Percentiles rank a stretch among this genome's conserved stretches.
Conservation (phyloP, 2,888 invertebrate species). For the Euzophera pinguis region DNA sequence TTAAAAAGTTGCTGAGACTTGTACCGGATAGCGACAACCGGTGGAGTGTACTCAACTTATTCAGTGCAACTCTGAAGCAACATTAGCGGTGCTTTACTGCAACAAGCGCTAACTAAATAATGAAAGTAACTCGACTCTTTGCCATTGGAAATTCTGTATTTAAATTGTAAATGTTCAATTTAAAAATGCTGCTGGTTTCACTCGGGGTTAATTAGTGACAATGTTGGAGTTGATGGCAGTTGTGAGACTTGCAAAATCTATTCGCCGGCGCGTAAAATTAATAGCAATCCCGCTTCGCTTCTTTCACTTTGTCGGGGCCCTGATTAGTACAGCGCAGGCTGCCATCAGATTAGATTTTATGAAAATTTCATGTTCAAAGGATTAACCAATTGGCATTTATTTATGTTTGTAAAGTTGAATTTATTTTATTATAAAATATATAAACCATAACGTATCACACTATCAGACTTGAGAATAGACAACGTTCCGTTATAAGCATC, state of each 20-base stretch:
- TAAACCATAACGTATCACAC: too few relatives aligned
- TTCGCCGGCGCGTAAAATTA: slow-evolving; percentile 5
- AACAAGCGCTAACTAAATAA: slow-evolving; percentile 30
- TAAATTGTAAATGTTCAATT: slow-evolving; percentile 20
- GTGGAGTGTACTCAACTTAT: slow-evolving; percentile 49
- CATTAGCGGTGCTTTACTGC: slow-evolving; percentile 36
- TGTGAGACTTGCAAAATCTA: slow-evolving; percentile 6
- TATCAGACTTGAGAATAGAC: too few relatives aligned
- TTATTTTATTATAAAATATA: too few relatives aligned
- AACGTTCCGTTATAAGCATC: too few relatives aligned
- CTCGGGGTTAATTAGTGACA: slow-evolving; percentile 9
- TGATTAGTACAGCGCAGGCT: slow-evolving; percentile 3
- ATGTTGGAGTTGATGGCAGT: slow-evolving; percentile 5
- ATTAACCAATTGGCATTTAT: not conserved
- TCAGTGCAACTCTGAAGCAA: slow-evolving; percentile 39
- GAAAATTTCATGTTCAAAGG: not conserved
- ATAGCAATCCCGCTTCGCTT: slow-evolving; percentile 2
- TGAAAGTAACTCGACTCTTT: slow-evolving; percentile 25
- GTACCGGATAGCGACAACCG: slow-evolving; percentile 56
- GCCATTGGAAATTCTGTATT: slow-evolving; percentile 20
- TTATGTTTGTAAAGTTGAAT: too few relatives aligned
- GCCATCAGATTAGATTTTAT: slow-evolving; percentile 4
- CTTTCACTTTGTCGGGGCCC: not conserved
- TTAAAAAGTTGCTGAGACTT: slow-evolving; percentile 67
- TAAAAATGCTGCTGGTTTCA: slow-evolving; percentile 5